Base-by-base conservation (phyloP, 2,113 vertebrate genomes). In the Struthidea cinerea region DNA sequence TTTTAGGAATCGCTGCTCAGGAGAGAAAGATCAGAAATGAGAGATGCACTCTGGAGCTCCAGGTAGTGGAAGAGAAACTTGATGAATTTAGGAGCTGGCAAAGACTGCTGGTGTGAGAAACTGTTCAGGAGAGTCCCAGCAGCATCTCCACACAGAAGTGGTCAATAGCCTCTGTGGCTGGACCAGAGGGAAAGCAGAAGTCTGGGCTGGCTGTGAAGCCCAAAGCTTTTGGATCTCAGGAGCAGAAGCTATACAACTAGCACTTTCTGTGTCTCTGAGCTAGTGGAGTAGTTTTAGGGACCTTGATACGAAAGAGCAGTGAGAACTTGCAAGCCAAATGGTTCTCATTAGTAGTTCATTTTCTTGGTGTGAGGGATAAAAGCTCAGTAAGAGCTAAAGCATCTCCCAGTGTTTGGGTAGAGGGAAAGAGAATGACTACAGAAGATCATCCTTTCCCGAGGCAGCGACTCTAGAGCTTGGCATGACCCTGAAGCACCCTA, bases 331-430 rank as follows among this genome's bases (percentile, higher is more conserved):
- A 93, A 96, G 49, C 17, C 94, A 94, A 92, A 49, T 89, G 93
- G 61, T 95, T 93, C 61, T 92, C 41, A 82, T 96, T 96, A 96
- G 85, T 33, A 49, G 64, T 71, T 90, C 60, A 84, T 93, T 94
- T 90, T 88, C 85, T 89, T 93, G 55, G 59, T 96, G 85, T 86
- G 86, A 94, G 55, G 88, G 83, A 96, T 90, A 75, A 95, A 97
- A 94, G 73, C 15, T 2, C 76, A 93, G 83, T 93, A 91, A 67
- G 73, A 91, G 39, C 83, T 64, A 74, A 90, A 90, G 60, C 47
- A 70, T 78, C 68, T 93, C 46, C 50, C 50, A 91, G 79, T 1
- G 0, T 86, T 39, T 81, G 61, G 32, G 68, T 67, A 64, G 73
- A 92, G 68, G 33, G 50, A 15, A 89, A 56, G 44, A 59, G 53